phyloP scores from a whole-genome alignment of 2,888 invertebrate species.

The Xestia c-nigrum region DNA sequence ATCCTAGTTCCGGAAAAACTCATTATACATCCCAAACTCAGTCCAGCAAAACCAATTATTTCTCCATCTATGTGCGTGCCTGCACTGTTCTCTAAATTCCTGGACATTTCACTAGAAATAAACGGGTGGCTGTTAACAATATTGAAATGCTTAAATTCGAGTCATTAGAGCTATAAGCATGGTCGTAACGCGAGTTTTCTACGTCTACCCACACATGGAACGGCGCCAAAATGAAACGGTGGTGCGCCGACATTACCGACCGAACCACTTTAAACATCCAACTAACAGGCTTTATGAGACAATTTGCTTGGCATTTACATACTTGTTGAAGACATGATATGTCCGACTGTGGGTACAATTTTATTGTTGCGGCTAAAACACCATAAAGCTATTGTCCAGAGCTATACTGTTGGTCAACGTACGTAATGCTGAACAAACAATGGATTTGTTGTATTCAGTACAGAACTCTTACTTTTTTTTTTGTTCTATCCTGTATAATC shows the following conservation, averaged over 20 bases:
- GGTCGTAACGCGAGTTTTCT: conserved; percentile 63
- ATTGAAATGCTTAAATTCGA: conserved; percentile 66
- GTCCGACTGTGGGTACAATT: conserved; percentile 38
- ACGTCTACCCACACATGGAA: conserved; percentile 63
- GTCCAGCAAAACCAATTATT: conserved; percentile 60
- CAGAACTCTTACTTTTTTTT: no score
- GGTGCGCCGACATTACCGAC: conserved; percentile 61
- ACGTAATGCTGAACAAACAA: not conserved
- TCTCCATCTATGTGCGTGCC: conserved; percentile 55
- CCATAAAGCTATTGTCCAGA: not conserved
- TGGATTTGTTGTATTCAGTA: not conserved
- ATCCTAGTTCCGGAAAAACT: conserved; percentile 56
- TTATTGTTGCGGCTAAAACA: conserved; percentile 43
- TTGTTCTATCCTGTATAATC: no score
- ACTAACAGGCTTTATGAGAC: conserved; percentile 65
- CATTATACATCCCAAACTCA: conserved; percentile 53
- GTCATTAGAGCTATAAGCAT: conserved; percentile 67
- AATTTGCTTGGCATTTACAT: conserved; percentile 63
- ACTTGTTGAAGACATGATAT: conserved; percentile 62
- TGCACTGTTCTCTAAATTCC: conserved; percentile 55
- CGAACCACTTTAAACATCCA: conserved; percentile 64
- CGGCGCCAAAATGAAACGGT: conserved; percentile 65
- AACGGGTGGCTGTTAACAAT: conserved; percentile 63
- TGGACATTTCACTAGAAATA: conserved; percentile 60
- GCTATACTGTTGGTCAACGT: not conserved